Conservation (phyloP, 1,140 invertebrate genomes). For the Zaprionus ghesquierei region DNA sequence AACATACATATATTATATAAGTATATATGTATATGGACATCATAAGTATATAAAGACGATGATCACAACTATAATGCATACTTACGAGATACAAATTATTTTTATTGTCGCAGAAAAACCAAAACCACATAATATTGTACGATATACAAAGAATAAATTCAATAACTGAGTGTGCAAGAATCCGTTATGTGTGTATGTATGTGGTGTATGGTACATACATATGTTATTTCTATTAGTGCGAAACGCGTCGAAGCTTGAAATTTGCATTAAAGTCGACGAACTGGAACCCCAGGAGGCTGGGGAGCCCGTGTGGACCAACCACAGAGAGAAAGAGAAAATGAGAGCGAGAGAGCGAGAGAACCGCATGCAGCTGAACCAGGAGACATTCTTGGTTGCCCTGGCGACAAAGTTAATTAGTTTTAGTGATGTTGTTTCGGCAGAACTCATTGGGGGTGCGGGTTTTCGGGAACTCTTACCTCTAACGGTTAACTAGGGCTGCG, state of each 20-base stretch:
- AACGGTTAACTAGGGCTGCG: no score
- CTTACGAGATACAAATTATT: slow-evolving; percentile 50
- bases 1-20: neutral
- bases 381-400: neutral
- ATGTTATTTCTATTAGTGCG: neutral
- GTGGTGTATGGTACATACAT: neutral
- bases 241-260: neutral
- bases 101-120: slow-evolving; percentile 67
- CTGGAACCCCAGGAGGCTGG: neutral
- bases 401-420: slow-evolving; percentile 20
- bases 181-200: neutral
- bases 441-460: neutral
- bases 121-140: slow-evolving; percentile 17
- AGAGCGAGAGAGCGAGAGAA: neutral
- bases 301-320: neutral
- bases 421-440: neutral
- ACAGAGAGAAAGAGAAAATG: neutral
- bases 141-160: slow-evolving; percentile 38
- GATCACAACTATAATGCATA: slow-evolving; percentile 3
- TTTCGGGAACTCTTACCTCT: neutral
- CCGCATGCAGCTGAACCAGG: neutral
- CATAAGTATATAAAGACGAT: neutral
- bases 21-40: slow-evolving; percentile 1
- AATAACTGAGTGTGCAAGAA: slow-evolving; percentile 35
- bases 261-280: neutral